Conservation (phyloP, 1,140 invertebrate genomes). For the Pogonus chalceus region DNA sequence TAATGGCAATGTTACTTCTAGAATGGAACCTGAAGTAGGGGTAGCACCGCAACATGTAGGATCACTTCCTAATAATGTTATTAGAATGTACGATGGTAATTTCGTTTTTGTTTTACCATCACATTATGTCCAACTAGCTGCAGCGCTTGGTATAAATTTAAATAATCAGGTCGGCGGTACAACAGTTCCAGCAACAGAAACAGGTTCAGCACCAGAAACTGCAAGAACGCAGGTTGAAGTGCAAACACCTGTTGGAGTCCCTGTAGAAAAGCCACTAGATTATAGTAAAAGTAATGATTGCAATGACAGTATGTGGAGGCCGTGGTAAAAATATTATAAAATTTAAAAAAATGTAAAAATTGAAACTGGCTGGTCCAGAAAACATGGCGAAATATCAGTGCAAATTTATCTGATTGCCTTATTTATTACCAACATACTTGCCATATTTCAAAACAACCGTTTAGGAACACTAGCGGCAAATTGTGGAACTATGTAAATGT, state of each 20-base stretch:
- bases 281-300: conserved; percentile 27
- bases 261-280: conserved; percentile 24
- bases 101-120: conserved; percentile 33
- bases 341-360: too few relatives aligned
- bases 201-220: conserved; percentile 12
- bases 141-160: conserved; percentile 32
- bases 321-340: conserved; percentile 23
- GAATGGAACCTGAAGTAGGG: background rate
- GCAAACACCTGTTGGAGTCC: background rate
- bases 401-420: background rate
- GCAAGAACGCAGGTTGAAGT: conserved; percentile 2
- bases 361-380: conserved; percentile 1
- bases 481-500: background rate
- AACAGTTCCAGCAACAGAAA: conserved; percentile 11
- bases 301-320: conserved; percentile 28
- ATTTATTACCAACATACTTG: background rate
- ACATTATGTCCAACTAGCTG: conserved; percentile 33
- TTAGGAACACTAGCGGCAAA: too few relatives aligned
- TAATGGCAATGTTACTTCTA: conserved; percentile 7
- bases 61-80: conserved; percentile 20
- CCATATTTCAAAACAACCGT: background rate
- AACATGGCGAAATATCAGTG: too few relatives aligned
- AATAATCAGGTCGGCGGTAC: conserved; percentile 18
- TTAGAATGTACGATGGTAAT: conserved; percentile 31
- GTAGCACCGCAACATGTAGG: conserved; percentile 9